phyloP scores from a whole-genome alignment of 2,797 vertebrate species.

The Leuciscus waleckii region DNA sequence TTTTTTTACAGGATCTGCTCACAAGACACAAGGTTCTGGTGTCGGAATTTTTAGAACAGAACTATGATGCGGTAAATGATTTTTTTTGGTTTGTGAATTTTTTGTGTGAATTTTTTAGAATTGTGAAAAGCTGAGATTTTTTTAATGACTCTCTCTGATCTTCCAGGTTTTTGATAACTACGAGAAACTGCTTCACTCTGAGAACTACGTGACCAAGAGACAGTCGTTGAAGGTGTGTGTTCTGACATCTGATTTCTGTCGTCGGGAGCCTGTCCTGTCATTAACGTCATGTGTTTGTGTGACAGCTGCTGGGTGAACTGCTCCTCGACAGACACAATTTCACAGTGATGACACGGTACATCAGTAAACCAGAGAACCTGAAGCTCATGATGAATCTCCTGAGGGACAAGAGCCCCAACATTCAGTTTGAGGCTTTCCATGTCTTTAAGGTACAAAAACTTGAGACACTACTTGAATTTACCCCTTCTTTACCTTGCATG shows the following conservation, averaged over 20 bases:
- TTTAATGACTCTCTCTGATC: neutral
- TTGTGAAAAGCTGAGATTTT: neutral
- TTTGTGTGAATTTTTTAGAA: too few relatives aligned
- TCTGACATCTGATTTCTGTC: neutral
- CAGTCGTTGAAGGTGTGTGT: slow-evolving; percentile 92
- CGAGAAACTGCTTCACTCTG: slow-evolving; percentile 94
- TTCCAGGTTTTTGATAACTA: slow-evolving; percentile 91
- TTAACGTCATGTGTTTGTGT: slow-evolving; percentile 15
- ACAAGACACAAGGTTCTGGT: slow-evolving; percentile 95
- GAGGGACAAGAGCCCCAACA: slow-evolving; percentile 94
- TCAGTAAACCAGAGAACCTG: slow-evolving; percentile 96
- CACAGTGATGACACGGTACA: slow-evolving; percentile 94
- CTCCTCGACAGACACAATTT: slow-evolving; percentile 95
- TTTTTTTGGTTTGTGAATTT: neutral
- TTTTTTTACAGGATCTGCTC: slow-evolving; percentile 86
- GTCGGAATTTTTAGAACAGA: slow-evolving; percentile 93
- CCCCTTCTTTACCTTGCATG: too few relatives aligned
- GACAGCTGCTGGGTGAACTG: slow-evolving; percentile 90
- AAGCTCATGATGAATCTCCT: slow-evolving; percentile 98
- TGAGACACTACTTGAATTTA: neutral
- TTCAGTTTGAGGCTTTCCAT: slow-evolving; percentile 98
- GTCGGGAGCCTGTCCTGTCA: neutral
- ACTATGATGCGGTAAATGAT: slow-evolving; percentile 92
- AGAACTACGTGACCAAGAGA: slow-evolving; percentile 97
- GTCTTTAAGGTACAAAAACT: slow-evolving; percentile 90